phyloP scores from a whole-genome alignment of 2,888 invertebrate species.

The Campoplex nolae region DNA sequence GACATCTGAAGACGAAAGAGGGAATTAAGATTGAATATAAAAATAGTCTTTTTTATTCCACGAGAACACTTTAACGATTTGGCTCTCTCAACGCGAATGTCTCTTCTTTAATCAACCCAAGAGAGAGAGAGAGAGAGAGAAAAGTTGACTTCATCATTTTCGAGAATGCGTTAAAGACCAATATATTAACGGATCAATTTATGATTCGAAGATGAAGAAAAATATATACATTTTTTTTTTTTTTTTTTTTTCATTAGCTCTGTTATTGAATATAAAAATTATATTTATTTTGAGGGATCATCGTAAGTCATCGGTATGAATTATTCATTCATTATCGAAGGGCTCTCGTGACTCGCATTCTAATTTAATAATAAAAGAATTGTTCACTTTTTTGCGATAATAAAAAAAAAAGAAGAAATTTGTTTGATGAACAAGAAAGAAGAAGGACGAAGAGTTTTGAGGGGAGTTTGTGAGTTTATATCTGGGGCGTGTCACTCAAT shows the following conservation, averaged over 20 bases:
- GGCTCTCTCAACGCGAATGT: conserved; percentile 6
- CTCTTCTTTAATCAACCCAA: not conserved
- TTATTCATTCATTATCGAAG: not conserved
- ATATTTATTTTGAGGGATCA: not conserved
- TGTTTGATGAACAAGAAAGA: not conserved
- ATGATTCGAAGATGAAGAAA: not conserved
- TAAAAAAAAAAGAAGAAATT: not conserved
- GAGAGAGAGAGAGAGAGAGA: not conserved
- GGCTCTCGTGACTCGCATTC: not conserved
- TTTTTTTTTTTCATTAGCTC: not conserved
- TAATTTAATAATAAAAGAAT: not conserved
- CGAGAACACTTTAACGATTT: not conserved
- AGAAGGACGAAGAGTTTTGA: conserved; percentile 2
- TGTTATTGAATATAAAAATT: not conserved
- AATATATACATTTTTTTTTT: not conserved
- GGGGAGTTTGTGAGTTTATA: not conserved
- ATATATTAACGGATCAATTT: not conserved
- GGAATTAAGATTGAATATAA: not conserved
- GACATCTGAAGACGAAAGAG: not conserved
- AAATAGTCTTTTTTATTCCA: not conserved
- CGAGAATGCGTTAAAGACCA: not conserved
- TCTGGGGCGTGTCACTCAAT: conserved; percentile 39
- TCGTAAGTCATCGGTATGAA: not conserved
- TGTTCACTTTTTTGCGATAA: not conserved
- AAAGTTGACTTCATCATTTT: not conserved